Evolutionary conservation across 2,113 vertebrate species (phyloP), one percentile per base, ranked within the genome.

Genomic region (Nyctereutes procyonoides): DNA sequence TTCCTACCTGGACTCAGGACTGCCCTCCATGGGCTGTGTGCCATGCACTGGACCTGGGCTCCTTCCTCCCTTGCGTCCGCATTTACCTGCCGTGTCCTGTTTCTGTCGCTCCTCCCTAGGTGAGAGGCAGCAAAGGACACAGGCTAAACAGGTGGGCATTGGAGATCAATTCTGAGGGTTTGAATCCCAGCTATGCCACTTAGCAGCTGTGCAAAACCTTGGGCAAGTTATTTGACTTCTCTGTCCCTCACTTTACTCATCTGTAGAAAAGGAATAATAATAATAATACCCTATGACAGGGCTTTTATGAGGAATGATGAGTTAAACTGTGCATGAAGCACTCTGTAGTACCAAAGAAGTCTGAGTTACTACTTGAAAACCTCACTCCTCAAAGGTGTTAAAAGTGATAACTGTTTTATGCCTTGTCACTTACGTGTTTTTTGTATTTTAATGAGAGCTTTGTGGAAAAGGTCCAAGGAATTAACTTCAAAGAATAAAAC

Each of bases 361-460:
- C 7, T 51, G 55, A 60, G 26, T 51, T 82, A n/a, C 60, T n/a
- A 19, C 55, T 38, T 3, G 22, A 79, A 90, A 96, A 79, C 91
- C 48, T 81, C 63, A 24, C 28, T 30, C 17, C 24, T 65, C 13
- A 14, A 63, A 63, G 55, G n/a, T 76, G 76, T 83, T 83, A 48
- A 55, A 63, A 90, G 53, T 28, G 62, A 22, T 6, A 58, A 32
- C 3, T 48, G 16, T 60, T 90, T 67, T 30, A 69, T 56, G 28
- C 71, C 43, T 60, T n/a, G 3, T 19, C 22, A 26, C 53, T 79
- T n/a, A 82, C 65, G 8, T 51, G 83, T 48, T 67, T 83, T 89
- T 88, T 91, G 26, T 53, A 88, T 95, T 91, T 95, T 88, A 79
- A 65, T 58, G 56, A 53, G 74, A 87, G 56, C 51, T 5, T 56